Evolutionary conservation across 2,797 vertebrate genomes (phyloP), one percentile per base, ranked within the genome.

Genomic region (Salmo trutta): DNA sequence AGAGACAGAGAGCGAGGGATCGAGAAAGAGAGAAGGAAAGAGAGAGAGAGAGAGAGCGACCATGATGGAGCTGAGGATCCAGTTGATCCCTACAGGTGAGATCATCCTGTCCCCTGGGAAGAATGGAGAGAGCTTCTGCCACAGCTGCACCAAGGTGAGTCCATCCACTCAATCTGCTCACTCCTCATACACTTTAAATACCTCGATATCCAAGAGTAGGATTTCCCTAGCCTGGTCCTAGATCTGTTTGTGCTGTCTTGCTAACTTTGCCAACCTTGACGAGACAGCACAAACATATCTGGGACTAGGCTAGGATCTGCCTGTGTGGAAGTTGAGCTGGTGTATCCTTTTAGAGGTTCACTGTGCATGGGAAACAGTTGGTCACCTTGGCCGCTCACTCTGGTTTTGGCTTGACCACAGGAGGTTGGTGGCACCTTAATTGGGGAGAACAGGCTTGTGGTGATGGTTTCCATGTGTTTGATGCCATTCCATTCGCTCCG

Each of bases 41-140:
- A 33, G 59, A 78, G 56, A 7, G 16, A 24, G 73, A 54, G 93
- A 77, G 94, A 94, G 66, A 89, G 88, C 88, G 21, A 83, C 69
- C 6, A 95, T 94, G 93, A 95, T 95, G 94, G 93, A 94, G 81
- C 77, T 95, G 80, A 94, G 86, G 85, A 94, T 95, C 83, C 93
- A 95, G 86, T 83, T 95, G 54, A 89, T 95, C 83, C 94, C 94
- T 0, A 95, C 94, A 0, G 94, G 94, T 78, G 94, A 95, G 86
- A 95, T 95, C 80, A 95, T 95, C 81, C 82, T 93, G 17, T 8
- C 94, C 73, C 94, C 94, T 0, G 93, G 93, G 83, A 94, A 93
- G 82, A 94, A 94, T 24, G 94, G 93, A 78, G 94, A 94, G 67
- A 89, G 87, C 87, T 92, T 79, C 90, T 95, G 94, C 81, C 90